These are phyloP conservation scores for Leucopsar rothschildi DNA, from an alignment of 2,113 vertebrate genomes.

Conservation along the genomic window DNA sequence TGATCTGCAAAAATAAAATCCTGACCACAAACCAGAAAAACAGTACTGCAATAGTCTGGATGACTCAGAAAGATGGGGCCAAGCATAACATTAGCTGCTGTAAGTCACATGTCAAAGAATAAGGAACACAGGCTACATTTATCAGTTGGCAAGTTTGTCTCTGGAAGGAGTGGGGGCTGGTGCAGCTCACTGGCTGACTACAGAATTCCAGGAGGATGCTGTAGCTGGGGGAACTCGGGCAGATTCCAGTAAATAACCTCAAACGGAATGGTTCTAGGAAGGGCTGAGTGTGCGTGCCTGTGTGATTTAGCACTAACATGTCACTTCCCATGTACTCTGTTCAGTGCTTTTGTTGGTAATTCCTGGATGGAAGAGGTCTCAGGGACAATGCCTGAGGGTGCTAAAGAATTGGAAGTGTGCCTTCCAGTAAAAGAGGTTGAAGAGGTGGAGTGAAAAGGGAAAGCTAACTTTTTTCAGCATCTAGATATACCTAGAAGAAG, in stretches of 20 bases:
- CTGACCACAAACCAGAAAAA: not conserved
- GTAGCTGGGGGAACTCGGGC: not conserved
- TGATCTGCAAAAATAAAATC: not conserved
- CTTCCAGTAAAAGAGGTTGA: not conserved
- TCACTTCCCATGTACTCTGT: slow-evolving; percentile 18
- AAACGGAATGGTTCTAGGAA: not conserved
- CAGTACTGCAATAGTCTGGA: not conserved
- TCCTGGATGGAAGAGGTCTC: slow-evolving; percentile 22
- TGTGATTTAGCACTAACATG: not conserved
- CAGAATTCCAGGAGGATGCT: slow-evolving; percentile 39
- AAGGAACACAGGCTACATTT: slow-evolving; percentile 9
- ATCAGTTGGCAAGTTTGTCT: slow-evolving; percentile 9
- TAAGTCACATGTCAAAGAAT: not conserved
- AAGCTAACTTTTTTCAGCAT: not conserved
- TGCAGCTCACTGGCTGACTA: not conserved
- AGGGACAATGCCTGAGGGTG: not conserved
- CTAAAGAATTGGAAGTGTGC: not conserved
- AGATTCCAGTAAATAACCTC: slow-evolving; percentile 23
- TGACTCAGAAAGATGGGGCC: not conserved
- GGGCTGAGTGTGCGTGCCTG: not conserved
- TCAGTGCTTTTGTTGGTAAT: slow-evolving; percentile 30
- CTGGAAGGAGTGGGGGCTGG: not conserved
- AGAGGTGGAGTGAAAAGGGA: not conserved
- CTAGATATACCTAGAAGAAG: not conserved
- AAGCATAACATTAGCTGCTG: slow-evolving; percentile 22